Conservation (phyloP, 2,113 vertebrate genomes). For the Callorhinus ursinus region DNA sequence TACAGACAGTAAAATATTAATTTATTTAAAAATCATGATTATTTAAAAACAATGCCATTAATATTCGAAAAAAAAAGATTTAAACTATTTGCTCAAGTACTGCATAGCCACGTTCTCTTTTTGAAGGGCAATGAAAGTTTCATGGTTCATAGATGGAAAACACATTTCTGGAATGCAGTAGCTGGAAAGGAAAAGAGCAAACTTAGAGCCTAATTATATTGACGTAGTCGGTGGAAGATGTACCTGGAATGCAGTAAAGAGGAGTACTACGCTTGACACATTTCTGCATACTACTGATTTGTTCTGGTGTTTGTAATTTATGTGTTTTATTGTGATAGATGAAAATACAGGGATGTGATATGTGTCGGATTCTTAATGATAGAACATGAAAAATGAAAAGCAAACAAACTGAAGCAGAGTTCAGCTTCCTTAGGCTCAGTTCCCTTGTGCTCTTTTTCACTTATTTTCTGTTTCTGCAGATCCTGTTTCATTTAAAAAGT, state of each 20-base stretch:
- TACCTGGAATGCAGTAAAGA: not conserved
- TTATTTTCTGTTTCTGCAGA: not conserved
- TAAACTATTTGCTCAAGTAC: not conserved
- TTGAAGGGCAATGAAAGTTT: not conserved
- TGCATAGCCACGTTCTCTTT: not conserved
- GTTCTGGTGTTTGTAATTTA: not conserved
- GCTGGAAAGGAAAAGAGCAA: not conserved
- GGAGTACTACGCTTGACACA: not conserved
- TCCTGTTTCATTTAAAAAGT: not conserved
- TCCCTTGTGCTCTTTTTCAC: not conserved
- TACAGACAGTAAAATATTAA: not conserved
- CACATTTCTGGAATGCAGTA: not conserved
- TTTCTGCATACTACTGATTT: not conserved
- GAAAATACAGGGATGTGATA: not conserved
- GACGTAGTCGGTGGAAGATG: not conserved
- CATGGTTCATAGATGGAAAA: not conserved
- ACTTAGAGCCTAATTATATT: rapidly evolving
- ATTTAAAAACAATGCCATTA: not conserved
- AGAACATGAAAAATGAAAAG: not conserved
- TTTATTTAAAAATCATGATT: not conserved
- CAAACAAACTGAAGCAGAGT: not conserved
- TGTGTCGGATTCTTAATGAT: not conserved
- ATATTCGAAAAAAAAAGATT: not conserved
- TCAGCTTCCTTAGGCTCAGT: not conserved
- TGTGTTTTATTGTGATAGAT: not conserved